Base-by-base conservation (phyloP, 1,140 invertebrate species). In the Solenopsis fugax region DNA sequence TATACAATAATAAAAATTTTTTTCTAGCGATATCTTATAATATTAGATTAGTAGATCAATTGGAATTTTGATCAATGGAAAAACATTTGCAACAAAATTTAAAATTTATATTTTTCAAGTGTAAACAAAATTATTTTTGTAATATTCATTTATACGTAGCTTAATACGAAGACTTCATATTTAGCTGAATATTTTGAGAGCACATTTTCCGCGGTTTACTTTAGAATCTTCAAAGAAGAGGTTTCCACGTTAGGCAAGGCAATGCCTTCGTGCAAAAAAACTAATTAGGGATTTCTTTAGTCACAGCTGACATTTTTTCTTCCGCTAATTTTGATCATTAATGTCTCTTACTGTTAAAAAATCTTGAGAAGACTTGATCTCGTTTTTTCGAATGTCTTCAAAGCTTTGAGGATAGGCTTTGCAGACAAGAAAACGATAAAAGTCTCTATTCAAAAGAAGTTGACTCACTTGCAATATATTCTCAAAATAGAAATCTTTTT, bases 111-210 rank as follows among this genome's bases (percentile, higher is more conserved):
- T 37, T 37, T 13, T 41, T 7, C 18, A 37, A 54, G 18, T 18
- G 6, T n/a, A 24, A 37, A 13, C n/a, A 41, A n/a, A 65, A 3
- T 37, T 37, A 18, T 80, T 52, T 4, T 24, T n/a, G n/a, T 10
- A 12, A 10, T 12, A 37, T 80, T 80, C 9, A 52, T 67, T 78
- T 67, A 50, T 21, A 21, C 13, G 7, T 10, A 37, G 16, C 1
- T 54, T 65, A 80, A 67, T 54, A 29, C 37, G 58, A 65, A 12
- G 37, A 1, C 6, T 67, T 80, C 4, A 29, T 24, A 29, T 60
- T 48, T 77, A 77, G n/a, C 12, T 65, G 76, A 52, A 65, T 65
- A 65, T 52, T 50, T 80, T 37, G n/a, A 37, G 16, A 67, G 4
- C 16, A 41, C 6, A 37, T 52, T 54, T 67, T 3, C 9, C n/a